phyloP scores from a whole-genome alignment of 2,113 vertebrate species.

The Bufo bufo region DNA sequence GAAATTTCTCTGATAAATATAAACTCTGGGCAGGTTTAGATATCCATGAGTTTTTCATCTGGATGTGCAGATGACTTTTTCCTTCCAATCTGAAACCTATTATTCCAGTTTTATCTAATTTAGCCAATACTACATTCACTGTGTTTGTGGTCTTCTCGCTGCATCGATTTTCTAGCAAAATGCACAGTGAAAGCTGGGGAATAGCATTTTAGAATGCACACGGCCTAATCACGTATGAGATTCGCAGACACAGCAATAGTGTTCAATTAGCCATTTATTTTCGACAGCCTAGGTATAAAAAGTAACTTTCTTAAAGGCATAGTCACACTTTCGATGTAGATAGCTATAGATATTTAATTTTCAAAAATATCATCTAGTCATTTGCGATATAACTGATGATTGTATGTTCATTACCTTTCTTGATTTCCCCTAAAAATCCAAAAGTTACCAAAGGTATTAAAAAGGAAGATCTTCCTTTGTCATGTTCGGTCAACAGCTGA shows the following conservation, averaged over 20 bases:
- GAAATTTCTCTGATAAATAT: slow-evolving; percentile 20
- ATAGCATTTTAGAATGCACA: slow-evolving; percentile 8
- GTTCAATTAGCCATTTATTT: slow-evolving; percentile 20
- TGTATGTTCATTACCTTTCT: too few relatives aligned
- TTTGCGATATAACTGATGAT: background rate
- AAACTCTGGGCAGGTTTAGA: background rate
- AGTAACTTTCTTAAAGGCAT: background rate
- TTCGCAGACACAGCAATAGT: slow-evolving; percentile 11
- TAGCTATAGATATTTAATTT: background rate
- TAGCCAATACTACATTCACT: slow-evolving; percentile 29
- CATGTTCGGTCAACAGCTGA: too few relatives aligned
- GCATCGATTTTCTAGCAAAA: slow-evolving; percentile 48
- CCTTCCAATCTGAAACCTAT: slow-evolving; percentile 32
- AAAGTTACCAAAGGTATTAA: background rate
- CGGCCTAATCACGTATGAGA: slow-evolving; percentile 27
- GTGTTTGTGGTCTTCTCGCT: slow-evolving; percentile 34
- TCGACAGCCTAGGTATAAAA: background rate
- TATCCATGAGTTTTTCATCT: slow-evolving; percentile 18
- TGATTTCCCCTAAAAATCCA: background rate
- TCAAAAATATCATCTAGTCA: background rate
- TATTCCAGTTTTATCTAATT: slow-evolving; percentile 45
- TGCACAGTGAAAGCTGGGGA: slow-evolving; percentile 29
- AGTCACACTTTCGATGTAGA: background rate
- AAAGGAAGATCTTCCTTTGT: background rate
- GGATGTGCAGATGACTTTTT: slow-evolving; percentile 38